A percentile compares a stretch with the other conserved stretches of the same genome.
Evolutionary conservation across 1,140 invertebrate species (phyloP).

Genomic region (Ceratosolen fusciceps): DNA sequence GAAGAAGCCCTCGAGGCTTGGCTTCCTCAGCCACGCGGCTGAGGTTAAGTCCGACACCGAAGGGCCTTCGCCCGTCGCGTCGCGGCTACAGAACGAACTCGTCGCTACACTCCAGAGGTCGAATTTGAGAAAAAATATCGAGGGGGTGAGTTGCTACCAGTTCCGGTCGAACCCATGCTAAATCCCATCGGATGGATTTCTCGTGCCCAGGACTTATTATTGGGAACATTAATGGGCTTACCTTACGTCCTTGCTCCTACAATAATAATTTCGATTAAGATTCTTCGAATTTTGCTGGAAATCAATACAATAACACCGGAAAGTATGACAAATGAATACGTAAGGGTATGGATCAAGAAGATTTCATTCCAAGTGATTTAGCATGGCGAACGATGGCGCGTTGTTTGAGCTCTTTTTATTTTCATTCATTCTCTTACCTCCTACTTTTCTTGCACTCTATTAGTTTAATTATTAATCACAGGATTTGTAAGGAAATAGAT

Average conservation of each 20-base stretch:
- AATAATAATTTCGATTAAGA: too few relatives aligned
- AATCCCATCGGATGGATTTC: neutral
- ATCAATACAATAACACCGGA: too few relatives aligned
- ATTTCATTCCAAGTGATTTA: constrained; percentile 49
- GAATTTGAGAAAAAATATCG: constrained; percentile 79
- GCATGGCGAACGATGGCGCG: constrained; percentile 2
- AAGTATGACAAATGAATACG: too few relatives aligned
- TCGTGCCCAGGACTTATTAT: neutral
- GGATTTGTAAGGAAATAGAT: constrained; percentile 46
- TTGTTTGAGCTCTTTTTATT: constrained; percentile 37
- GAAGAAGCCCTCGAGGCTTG: constrained; percentile 78
- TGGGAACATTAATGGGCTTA: too few relatives aligned
- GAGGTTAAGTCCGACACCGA: constrained; percentile 50
- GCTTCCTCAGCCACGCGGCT: constrained; percentile 74
- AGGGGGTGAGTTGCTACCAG: constrained; percentile 72
- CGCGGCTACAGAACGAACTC: constrained; percentile 80
- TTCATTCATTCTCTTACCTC: constrained; percentile 11
- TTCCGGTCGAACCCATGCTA: neutral
- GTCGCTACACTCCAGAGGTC: constrained; percentile 81
- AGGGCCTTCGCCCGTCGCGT: constrained; percentile 71
- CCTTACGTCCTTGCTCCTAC: too few relatives aligned
- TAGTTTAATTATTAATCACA: constrained; percentile 27
- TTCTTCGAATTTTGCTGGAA: too few relatives aligned
- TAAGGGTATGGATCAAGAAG: too few relatives aligned
- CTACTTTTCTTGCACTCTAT: constrained; percentile 19